Evolutionary conservation across 2,888 invertebrate species (phyloP).

Genomic region (Drosophila putrida): DNA sequence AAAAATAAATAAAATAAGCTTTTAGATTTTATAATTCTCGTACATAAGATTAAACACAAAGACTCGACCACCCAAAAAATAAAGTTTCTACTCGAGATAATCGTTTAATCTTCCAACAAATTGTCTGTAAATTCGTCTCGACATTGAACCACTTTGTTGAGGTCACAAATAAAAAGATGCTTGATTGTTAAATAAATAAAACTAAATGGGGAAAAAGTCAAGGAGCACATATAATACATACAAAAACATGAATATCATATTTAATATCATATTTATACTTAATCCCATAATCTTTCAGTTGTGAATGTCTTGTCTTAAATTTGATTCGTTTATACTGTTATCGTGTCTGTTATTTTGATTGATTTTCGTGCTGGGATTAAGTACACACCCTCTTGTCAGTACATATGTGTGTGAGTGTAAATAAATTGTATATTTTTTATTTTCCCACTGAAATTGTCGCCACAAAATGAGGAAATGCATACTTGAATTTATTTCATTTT

Average conservation of each 20-base stretch:
- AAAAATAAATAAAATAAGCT: not conserved
- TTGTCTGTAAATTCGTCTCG: constrained; percentile 3
- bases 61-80: not conserved
- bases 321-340: constrained; percentile 18
- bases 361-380: constrained; percentile 24
- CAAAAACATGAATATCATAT: not conserved
- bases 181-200: not conserved
- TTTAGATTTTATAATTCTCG: not conserved
- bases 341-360: constrained; percentile 30
- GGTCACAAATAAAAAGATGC: not conserved
- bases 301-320: constrained; percentile 22
- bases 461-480: constrained; percentile 72
- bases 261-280: constrained; percentile 1
- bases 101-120: constrained; percentile 3
- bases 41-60: not conserved
- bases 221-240: not conserved
- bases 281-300: constrained; percentile 17
- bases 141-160: constrained; percentile 13
- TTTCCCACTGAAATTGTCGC: constrained; percentile 51
- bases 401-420: not conserved
- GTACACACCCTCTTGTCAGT: not conserved
- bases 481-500: constrained; percentile 63
- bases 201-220: not conserved
- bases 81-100: not conserved
- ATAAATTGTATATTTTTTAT: constrained; percentile 10